Evolutionary conservation across 1,140 invertebrate species (phyloP).

Genomic region (Vollenhovia emeryi): DNA sequence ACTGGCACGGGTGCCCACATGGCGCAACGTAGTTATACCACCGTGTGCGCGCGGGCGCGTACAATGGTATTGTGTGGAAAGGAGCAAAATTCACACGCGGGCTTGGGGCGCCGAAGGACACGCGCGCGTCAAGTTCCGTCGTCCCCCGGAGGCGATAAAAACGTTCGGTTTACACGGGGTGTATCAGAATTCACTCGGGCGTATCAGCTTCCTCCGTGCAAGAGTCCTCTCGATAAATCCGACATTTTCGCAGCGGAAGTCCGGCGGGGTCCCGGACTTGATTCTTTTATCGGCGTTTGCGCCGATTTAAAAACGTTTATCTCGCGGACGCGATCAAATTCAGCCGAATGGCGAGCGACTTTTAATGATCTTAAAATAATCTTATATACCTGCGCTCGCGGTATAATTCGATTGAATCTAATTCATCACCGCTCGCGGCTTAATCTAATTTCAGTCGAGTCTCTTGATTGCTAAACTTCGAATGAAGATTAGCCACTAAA

Average conservation of each 20-base stretch:
- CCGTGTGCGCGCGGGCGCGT: neutral
- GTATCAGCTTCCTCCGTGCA: neutral
- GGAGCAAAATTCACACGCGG: conserved; percentile 30
- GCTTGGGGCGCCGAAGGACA: neutral
- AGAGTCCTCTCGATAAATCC: neutral
- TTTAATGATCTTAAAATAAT: neutral
- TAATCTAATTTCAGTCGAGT: neutral
- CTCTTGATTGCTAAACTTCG: neutral
- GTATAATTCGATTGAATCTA: neutral
- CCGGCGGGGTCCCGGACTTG: neutral
- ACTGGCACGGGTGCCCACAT: conserved; percentile 6
- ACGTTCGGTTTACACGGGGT: neutral
- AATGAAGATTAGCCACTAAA: neutral
- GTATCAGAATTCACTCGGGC: neutral
- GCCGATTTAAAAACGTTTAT: neutral
- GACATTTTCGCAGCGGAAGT: neutral
- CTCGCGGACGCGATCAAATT: neutral
- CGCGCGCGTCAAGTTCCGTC: neutral
- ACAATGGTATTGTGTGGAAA: neutral
- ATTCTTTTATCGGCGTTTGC: neutral
- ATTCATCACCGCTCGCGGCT: neutral
- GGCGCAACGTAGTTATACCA: conserved; percentile 1
- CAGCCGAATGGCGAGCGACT: neutral
- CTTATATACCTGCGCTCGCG: neutral
- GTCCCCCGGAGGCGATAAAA: neutral